These are phyloP conservation scores for Choloepus hoffmanni DNA, from an alignment of 2,113 vertebrate genomes.

Conservation along the genomic window DNA sequence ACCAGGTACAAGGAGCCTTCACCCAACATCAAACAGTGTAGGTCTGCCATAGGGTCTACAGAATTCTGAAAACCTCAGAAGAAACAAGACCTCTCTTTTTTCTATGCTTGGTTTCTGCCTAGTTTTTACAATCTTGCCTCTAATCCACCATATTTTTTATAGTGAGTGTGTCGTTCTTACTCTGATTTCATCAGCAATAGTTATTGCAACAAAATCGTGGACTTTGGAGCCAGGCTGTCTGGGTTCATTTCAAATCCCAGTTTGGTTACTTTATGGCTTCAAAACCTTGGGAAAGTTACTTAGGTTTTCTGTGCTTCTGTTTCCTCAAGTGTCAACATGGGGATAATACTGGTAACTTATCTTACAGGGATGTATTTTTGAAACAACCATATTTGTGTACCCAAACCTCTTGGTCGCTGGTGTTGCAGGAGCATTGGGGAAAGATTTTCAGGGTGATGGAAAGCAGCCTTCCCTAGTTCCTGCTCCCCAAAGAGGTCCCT, in stretches of 20 bases:
- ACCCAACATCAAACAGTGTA: background rate
- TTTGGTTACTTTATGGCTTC: background rate
- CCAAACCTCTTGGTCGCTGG: background rate
- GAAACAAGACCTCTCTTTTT: background rate
- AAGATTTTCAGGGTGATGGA: background rate
- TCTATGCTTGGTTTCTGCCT: background rate
- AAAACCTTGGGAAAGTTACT: background rate
- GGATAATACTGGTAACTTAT: background rate
- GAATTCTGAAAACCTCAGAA: background rate
- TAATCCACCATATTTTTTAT: rapidly evolving
- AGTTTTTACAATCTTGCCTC: background rate
- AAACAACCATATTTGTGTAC: background rate
- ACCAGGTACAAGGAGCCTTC: background rate
- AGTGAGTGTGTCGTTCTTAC: background rate
- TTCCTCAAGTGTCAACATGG: background rate
- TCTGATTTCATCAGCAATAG: background rate
- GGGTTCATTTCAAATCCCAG: background rate
- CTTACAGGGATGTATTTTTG: background rate
- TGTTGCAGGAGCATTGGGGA: background rate
- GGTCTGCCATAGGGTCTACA: background rate
- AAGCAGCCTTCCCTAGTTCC: background rate
- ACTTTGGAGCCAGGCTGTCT: background rate
- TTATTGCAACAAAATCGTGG: background rate
- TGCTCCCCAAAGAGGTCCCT: background rate
- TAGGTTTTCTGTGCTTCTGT: background rate